Conservation (phyloP, 1,140 invertebrate genomes). For the Trichogramma pretiosum region DNA sequence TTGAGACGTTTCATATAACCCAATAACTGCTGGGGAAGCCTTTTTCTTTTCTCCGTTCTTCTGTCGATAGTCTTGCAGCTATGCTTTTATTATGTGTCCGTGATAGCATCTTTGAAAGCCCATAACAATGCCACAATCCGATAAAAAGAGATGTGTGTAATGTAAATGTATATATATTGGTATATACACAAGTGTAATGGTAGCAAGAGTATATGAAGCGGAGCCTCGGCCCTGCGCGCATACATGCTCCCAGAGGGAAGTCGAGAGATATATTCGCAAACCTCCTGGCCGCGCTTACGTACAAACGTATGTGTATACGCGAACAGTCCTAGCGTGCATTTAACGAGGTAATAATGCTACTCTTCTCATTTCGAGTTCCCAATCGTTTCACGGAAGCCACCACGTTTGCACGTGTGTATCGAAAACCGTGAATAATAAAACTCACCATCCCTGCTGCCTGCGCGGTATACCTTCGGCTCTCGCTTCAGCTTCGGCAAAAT, state of each 20-base stretch:
- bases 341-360: slow-evolving; percentile 27
- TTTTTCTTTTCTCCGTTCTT: neutral
- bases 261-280: neutral
- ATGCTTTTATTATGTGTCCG: slow-evolving; percentile 14
- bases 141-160: slow-evolving; percentile 9
- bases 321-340: slow-evolving; percentile 14
- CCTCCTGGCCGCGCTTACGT: neutral
- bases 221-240: neutral
- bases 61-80: neutral
- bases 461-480: no score
- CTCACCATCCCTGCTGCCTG: no score
- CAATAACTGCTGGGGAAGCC: no score
- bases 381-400: slow-evolving; percentile 24
- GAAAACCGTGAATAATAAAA: slow-evolving; percentile 1
- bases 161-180: no score
- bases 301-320: neutral
- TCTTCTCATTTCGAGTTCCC: slow-evolving; percentile 24
- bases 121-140: slow-evolving; percentile 11
- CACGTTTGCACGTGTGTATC: neutral
- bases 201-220: no score
- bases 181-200: no score
- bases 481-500: no score
- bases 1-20: no score
- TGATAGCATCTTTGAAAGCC: slow-evolving; percentile 15
- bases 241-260: neutral